Base-by-base conservation (phyloP, 2,113 vertebrate species). In the Panurus biarmicus region DNA sequence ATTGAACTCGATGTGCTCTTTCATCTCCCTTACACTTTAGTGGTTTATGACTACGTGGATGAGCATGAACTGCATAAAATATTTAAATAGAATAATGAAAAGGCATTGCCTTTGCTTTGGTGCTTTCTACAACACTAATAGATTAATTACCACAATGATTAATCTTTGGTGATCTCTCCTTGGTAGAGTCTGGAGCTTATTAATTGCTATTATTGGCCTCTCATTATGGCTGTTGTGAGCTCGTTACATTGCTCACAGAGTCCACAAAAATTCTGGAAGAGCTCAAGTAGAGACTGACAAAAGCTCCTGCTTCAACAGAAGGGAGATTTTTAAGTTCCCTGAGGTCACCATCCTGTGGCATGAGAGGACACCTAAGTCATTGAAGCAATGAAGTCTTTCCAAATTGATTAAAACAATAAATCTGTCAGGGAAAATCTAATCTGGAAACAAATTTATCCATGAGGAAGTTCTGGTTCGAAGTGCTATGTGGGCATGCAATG, bases 351-450 rank as follows among this genome's bases (percentile, higher is more conserved):
- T 76, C 45, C 89, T 53, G 4, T 83, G 24, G 38, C 23, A 45
- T 9, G 81, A 84, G 67, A 95, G 44, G 48, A 20, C 25, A 66
- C 86, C 80, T 15, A 57, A 78, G 14, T 53, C 83, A 65, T 8
- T 8, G 9, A 90, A 84, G 38, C 60, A 78, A 47, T 38, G 45
- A 96, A 85, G 83, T 81, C 31, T 47, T 89, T 62, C 35, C 69
- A 80, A 95, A n/a, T 29, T 40, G 45, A 92, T 72, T 89, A 83
- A 87, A 85, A 87, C 53, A 91, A 64, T 79, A 94, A 91, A 79
- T 73, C n/a, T 60, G 70, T 77, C 18, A 65, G 42, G 62, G 66
- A 82, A 80, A 77, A 50, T 6, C 12, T 50, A 74, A 65, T 47
- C 48, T 40, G 40, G 42, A 70, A 85, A 21, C 0, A 0, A 42